These are phyloP conservation scores for Pristis pectinata DNA, from an alignment of 2,797 vertebrate genomes.

Conservation along the genomic window DNA sequence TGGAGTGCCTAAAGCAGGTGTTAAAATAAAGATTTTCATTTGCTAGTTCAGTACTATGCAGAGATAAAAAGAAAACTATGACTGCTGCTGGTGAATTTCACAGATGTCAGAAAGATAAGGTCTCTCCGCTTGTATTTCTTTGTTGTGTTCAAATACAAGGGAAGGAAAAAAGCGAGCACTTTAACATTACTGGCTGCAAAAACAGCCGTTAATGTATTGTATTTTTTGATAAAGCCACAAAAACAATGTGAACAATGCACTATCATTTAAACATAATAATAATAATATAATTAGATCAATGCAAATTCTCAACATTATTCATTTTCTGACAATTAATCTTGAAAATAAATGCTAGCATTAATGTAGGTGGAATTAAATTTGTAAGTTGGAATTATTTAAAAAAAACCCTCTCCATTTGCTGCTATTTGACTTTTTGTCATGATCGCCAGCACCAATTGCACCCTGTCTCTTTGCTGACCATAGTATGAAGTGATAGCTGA, in stretches of 20 bases:
- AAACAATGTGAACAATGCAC: neutral
- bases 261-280: neutral
- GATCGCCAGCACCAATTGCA: conserved; percentile 56
- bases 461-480: conserved; percentile 66
- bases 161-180: neutral
- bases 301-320: neutral
- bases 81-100: conserved; percentile 41
- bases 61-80: conserved; percentile 49
- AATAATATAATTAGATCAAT: neutral
- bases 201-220: neutral
- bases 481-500: conserved; percentile 67
- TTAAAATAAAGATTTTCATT: conserved; percentile 72
- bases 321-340: neutral
- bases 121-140: conserved; percentile 21
- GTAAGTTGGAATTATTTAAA: neutral
- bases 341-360: neutral
- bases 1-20: conserved; percentile 94
- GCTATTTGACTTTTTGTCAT: conserved; percentile 42
- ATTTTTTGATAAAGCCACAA: neutral
- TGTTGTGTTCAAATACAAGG: neutral
- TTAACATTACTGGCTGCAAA: neutral
- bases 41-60: conserved; percentile 43
- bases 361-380: conserved; percentile 4
- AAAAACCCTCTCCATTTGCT: conserved; percentile 12
- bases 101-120: conserved; percentile 33